Evolutionary conservation across 2,888 invertebrate genomes (phyloP).

Genomic region (Muschampia plurimacula): DNA sequence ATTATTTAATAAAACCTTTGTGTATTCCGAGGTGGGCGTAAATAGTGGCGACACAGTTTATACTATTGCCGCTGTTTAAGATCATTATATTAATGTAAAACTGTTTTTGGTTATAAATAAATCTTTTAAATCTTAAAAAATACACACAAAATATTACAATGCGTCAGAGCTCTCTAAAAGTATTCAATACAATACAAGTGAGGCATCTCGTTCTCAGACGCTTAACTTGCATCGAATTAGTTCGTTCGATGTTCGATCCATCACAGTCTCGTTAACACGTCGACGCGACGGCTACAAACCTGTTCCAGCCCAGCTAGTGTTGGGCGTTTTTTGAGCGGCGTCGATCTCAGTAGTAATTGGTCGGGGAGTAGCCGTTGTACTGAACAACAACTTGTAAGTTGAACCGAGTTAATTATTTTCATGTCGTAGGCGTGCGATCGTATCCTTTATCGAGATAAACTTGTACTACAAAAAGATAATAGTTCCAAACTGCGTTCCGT

Average conservation of each 20-base stretch:
- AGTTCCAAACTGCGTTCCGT: neutral
- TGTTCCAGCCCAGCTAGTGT: slow-evolving; percentile 63
- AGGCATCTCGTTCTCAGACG: neutral
- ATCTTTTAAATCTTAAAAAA: no score
- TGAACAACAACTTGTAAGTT: slow-evolving; percentile 79
- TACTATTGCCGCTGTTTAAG: no score
- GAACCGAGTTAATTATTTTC: slow-evolving; percentile 82
- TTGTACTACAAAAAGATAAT: slow-evolving; percentile 20
- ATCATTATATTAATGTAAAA: no score
- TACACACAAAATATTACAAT: neutral
- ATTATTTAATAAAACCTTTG: no score
- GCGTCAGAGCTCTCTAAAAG: neutral
- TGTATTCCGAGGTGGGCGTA: no score
- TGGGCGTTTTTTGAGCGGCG: slow-evolving; percentile 69
- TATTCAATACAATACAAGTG: neutral
- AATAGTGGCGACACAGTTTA: no score
- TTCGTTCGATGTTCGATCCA: slow-evolving; percentile 64
- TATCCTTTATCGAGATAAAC: slow-evolving; percentile 64
- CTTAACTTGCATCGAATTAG: slow-evolving; percentile 32
- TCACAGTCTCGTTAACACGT: slow-evolving; percentile 81
- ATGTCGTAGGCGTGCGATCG: slow-evolving; percentile 79
- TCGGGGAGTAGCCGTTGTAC: slow-evolving; percentile 82
- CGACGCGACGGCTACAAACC: slow-evolving; percentile 57
- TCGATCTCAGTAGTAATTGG: slow-evolving; percentile 81
- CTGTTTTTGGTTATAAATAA: no score